Evolutionary conservation across 2,797 vertebrate species (phyloP), one percentile per base, ranked within the genome.

Genomic region (Octomys mimax): DNA sequence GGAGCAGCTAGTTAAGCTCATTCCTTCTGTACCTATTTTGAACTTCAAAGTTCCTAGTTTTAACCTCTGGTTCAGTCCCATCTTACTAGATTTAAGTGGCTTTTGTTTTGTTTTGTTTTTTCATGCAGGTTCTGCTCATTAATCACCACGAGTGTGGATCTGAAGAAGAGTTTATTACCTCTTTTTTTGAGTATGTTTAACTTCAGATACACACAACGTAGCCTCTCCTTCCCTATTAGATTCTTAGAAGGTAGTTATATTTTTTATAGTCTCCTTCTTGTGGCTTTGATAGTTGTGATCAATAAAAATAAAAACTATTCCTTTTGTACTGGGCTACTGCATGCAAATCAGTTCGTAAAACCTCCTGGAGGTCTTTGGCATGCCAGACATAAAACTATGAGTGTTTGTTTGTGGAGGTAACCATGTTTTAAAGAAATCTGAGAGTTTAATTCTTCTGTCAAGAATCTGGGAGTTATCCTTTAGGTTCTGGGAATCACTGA

Each of bases 191-290:
- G 98, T 98, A 98, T 99, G 98, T 99, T 98, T 98, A 98, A 98
- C 98, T 99, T 99, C 98, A 99, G 98, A 99, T 99, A 99, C 98
- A 99, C 98, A 99, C 98, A 98, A 98, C 98, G 98, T 99, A 99
- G 98, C 98, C 98, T 98, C 98, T 98, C 98, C 98, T 99, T 98
- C 98, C 98, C 98, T 97, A 98, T 98, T 99, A 99, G 98, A 98
- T 98, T 98, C 98, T 99, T 99, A 98, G 98, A 99, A 99, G 98
- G 98, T 99, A 99, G 98, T 98, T 99, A 98, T 98, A 96, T 97
- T 98, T 98, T 97, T 98, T 98, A 98, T 98, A 99, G 98, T 99
- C 98, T 99, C 98, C 98, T 98, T 98, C 98, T 99, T 98, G 97
- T 98, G 98, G 97, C 98, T 98, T 98, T 98, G 96, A 98, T 98